Conservation (phyloP, 2,888 invertebrate species). For the Dyspetes luteomarginatus region DNA sequence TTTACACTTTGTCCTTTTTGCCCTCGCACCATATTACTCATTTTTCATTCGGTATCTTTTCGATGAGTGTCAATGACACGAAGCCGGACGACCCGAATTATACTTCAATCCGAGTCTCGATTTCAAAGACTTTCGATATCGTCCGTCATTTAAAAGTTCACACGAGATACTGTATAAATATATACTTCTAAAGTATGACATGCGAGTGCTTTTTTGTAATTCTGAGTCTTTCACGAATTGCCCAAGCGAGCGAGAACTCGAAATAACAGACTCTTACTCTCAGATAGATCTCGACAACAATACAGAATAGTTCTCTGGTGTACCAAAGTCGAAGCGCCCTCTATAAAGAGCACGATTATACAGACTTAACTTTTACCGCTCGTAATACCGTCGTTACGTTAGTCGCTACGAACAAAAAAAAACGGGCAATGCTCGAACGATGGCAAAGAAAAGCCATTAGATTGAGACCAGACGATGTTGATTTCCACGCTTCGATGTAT, state of each 20-base stretch:
- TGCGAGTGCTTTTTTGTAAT: slow-evolving; percentile 23
- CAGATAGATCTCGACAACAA: background rate
- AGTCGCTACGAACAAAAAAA: slow-evolving; percentile 12
- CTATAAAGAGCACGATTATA: background rate
- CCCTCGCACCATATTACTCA: too few relatives aligned
- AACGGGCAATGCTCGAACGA: slow-evolving; percentile 18
- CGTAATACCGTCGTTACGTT: slow-evolving; percentile 58
- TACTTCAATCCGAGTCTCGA: background rate
- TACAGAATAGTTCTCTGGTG: slow-evolving; percentile 13
- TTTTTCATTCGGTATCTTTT: too few relatives aligned
- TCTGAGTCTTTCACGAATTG: slow-evolving; percentile 51
- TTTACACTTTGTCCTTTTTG: too few relatives aligned
- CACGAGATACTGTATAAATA: background rate
- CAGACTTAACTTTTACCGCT: slow-evolving; percentile 55
- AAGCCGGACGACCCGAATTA: slow-evolving; percentile 39
- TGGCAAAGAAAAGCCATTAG: slow-evolving; percentile 36
- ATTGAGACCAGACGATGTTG: slow-evolving; percentile 8
- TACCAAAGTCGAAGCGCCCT: background rate
- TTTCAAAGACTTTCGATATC: slow-evolving; percentile 42
- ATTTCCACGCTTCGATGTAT: slow-evolving; percentile 50
- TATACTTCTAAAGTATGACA: slow-evolving; percentile 18
- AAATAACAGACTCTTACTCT: slow-evolving; percentile 34
- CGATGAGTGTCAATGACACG: too few relatives aligned
- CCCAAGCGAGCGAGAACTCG: slow-evolving; percentile 28
- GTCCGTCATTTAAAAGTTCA: background rate